Percentiles rank a stretch among this genome's conserved stretches.
phyloP scores from a whole-genome alignment of 2,888 invertebrate species.

The Ectemnius continuus region DNA sequence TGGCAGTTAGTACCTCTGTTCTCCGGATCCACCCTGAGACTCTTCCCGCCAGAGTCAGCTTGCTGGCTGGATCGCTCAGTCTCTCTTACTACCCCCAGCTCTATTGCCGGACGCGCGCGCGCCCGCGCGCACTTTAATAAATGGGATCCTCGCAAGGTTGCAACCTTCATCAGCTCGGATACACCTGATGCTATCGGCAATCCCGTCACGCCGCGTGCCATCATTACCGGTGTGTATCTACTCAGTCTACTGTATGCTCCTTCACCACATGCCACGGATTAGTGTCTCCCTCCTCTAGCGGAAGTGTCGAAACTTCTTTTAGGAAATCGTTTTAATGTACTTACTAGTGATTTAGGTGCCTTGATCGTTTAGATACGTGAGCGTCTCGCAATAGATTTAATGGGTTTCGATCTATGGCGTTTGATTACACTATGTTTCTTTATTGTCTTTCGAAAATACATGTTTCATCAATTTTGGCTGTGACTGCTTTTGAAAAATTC shows the following conservation, averaged over 20 bases:
- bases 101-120: not conserved
- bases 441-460: too few species aligned
- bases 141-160: constrained; percentile 71
- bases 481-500: too few species aligned
- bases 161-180: constrained; percentile 74
- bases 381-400: too few species aligned
- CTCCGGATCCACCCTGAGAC: constrained; percentile 2
- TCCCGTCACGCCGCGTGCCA: constrained; percentile 68
- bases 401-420: too few species aligned
- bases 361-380: too few species aligned
- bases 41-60: too few species aligned
- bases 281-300: not conserved
- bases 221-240: constrained; percentile 61
- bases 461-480: too few species aligned
- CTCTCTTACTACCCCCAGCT: not conserved
- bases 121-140: constrained; percentile 65
- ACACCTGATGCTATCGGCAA: constrained; percentile 72
- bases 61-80: not conserved
- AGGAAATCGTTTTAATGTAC: too few species aligned
- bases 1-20: constrained; percentile 12
- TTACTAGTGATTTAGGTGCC: too few species aligned
- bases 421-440: too few species aligned
- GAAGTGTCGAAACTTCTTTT: too few species aligned
- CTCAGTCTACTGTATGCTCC: constrained; percentile 52
- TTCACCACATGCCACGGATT: constrained; percentile 44